Evolutionary conservation across 2,888 invertebrate species (phyloP).

Genomic region (Microplitis manilae): DNA sequence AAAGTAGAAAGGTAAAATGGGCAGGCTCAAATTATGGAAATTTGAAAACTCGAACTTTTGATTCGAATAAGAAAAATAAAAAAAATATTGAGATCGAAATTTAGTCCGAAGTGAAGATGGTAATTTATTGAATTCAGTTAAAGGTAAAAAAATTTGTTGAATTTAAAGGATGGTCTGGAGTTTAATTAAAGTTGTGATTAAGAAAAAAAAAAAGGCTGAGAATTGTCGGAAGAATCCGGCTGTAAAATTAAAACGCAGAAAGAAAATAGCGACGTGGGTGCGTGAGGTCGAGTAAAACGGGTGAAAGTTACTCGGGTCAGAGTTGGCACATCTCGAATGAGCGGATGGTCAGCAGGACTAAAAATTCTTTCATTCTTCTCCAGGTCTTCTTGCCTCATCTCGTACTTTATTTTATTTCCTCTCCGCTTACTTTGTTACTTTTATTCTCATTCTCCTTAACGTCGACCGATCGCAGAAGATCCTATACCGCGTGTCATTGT

Average conservation of each 20-base stretch:
- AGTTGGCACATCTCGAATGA: slow-evolving; percentile 53
- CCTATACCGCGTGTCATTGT: slow-evolving; percentile 33
- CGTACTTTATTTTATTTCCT: slow-evolving; percentile 5
- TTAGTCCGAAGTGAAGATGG: no score
- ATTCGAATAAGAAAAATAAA: no score
- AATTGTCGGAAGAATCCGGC: background rate
- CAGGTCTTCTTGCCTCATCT: background rate
- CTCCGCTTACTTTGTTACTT: background rate
- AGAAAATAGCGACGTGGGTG: slow-evolving; percentile 42
- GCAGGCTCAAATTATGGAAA: no score
- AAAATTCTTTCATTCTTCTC: slow-evolving; percentile 16
- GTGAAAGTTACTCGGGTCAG: slow-evolving; percentile 60
- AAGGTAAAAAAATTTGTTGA: background rate
- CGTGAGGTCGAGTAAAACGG: slow-evolving; percentile 61
- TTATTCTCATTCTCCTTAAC: slow-evolving; percentile 11
- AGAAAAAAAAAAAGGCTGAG: background rate
- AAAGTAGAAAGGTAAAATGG: no score
- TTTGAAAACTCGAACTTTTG: no score
- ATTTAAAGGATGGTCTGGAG: background rate
- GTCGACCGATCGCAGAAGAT: background rate
- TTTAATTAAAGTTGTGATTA: background rate
- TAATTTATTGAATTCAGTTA: no score
- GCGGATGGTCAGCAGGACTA: slow-evolving; percentile 51
- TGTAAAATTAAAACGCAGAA: background rate
- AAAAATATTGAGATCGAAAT: no score